These are phyloP conservation scores for Acipenser oxyrinchus DNA, from an alignment of 2,797 vertebrate genomes.

Conservation along the genomic window DNA sequence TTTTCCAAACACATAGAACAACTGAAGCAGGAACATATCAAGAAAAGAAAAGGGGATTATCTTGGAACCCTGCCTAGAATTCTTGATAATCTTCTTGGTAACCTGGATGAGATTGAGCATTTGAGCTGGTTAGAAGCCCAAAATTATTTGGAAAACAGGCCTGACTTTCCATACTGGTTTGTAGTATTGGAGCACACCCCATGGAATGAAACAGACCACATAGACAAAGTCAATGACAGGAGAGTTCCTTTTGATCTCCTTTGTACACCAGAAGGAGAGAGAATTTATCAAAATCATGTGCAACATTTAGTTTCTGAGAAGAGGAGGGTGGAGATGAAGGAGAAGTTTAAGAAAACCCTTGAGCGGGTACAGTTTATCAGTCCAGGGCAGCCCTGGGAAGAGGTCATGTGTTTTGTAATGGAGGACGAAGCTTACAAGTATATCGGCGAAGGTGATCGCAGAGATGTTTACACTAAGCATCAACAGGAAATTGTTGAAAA, in stretches of 20 bases:
- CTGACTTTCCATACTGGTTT: conserved; percentile 91
- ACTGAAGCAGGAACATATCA: conserved; percentile 95
- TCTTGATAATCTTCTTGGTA: conserved; percentile 85
- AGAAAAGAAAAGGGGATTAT: conserved; percentile 87
- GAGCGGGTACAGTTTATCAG: conserved; percentile 94
- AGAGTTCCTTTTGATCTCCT: conserved; percentile 95
- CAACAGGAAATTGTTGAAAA: conserved; percentile 98
- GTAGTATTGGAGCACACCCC: conserved; percentile 87
- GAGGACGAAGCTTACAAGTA: conserved; percentile 96
- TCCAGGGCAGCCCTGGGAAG: conserved; percentile 91
- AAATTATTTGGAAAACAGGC: conserved; percentile 77
- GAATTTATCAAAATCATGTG: conserved; percentile 89
- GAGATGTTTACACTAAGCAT: conserved; percentile 90
- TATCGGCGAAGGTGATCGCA: conserved; percentile 87
- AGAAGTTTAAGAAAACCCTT: conserved; percentile 95
- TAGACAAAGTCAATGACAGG: conserved; percentile 87
- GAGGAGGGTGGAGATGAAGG: conserved; percentile 92
- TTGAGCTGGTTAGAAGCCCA: conserved; percentile 87
- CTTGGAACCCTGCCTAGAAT: conserved; percentile 87
- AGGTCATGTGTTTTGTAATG: conserved; percentile 95
- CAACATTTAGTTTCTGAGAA: conserved; percentile 92
- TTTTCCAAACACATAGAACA: conserved; percentile 94
- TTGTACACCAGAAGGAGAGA: conserved; percentile 78
- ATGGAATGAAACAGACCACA: conserved; percentile 93
- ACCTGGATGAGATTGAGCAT: conserved; percentile 89